These are phyloP conservation scores for Brachystomella parvula DNA, from an alignment of 1,140 invertebrate genomes.

Conservation along the genomic window DNA sequence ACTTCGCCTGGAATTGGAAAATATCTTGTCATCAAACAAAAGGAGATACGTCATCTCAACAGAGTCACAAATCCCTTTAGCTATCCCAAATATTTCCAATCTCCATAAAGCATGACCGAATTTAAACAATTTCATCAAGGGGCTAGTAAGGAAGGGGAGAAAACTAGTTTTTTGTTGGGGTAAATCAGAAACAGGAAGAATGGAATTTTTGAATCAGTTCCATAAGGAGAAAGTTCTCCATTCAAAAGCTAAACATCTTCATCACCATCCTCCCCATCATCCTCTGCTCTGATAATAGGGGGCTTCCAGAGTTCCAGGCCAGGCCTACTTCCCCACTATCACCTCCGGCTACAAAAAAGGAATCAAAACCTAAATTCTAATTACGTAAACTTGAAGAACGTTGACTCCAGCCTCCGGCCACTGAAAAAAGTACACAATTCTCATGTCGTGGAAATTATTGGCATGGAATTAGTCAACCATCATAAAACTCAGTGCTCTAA, in stretches of 20 bases:
- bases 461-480: not conserved
- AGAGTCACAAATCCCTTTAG: not conserved
- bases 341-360: not conserved
- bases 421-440: not conserved
- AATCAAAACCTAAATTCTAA: not conserved
- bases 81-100: not conserved
- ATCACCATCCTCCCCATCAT: not conserved
- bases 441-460: not conserved
- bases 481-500: not conserved
- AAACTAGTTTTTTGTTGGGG: not conserved
- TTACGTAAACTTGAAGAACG: not conserved
- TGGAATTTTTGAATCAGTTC: not conserved
- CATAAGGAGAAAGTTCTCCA: not conserved
- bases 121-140: not conserved
- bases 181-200: not conserved
- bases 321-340: not conserved
- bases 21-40: not conserved
- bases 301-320: not conserved
- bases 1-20: not conserved
- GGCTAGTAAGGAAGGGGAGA: not conserved
- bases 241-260: not conserved
- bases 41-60: not conserved
- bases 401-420: no score
- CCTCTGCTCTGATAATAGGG: not conserved
- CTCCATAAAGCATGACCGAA: not conserved